Conservation (phyloP, 2,888 invertebrate genomes). For the Cephus nigrinus region DNA sequence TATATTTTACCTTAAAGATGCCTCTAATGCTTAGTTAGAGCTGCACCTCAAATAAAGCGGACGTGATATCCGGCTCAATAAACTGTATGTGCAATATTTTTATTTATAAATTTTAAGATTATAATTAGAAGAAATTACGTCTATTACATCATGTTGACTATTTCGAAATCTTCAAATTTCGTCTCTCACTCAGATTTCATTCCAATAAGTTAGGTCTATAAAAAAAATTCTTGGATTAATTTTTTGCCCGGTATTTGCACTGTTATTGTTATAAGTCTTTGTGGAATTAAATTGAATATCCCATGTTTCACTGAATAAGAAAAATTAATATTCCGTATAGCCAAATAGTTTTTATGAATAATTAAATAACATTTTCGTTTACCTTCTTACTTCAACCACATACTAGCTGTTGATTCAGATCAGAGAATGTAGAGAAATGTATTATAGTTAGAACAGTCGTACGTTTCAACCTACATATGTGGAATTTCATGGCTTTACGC, state of each 20-base stretch:
- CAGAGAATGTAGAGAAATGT: background rate
- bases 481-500: background rate
- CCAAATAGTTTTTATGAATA: background rate
- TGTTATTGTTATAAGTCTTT: background rate
- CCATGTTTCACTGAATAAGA: background rate
- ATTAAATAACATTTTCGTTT: background rate
- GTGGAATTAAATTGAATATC: background rate
- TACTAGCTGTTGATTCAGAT: background rate
- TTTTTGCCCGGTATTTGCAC: background rate
- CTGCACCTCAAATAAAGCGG: too few species aligned
- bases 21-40: too few species aligned
- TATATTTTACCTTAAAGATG: too few species aligned
- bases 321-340: background rate
- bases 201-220: background rate
- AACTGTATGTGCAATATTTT: too few species aligned
- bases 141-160: background rate
- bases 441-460: background rate
- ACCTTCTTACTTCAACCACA: background rate
- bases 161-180: background rate
- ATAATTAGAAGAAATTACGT: background rate
- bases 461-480: background rate
- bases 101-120: too few species aligned
- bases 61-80: too few species aligned
- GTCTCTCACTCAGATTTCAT: background rate
- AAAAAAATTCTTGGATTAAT: background rate